phyloP scores from a whole-genome alignment of 2,797 vertebrate genomes.

The Esox lucius region DNA sequence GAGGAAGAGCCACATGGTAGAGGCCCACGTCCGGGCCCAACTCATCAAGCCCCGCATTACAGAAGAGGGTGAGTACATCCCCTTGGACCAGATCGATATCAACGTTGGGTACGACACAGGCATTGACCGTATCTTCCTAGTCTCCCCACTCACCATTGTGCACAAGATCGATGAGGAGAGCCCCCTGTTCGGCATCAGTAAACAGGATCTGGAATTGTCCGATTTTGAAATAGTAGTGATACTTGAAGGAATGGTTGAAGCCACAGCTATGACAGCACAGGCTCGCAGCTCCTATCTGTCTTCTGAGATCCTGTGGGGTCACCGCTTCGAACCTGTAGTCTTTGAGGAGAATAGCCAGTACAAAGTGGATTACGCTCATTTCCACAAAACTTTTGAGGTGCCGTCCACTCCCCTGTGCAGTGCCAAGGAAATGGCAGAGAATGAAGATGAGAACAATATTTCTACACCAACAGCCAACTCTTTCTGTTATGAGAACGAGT shows the following conservation, averaged over 20 bases:
- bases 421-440: slow-evolving; percentile 85
- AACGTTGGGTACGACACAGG: slow-evolving; percentile 96
- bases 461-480: slow-evolving; percentile 84
- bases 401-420: slow-evolving; percentile 91
- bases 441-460: slow-evolving; percentile 84
- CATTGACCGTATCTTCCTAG: slow-evolving; percentile 92
- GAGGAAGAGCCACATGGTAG: slow-evolving; percentile 94
- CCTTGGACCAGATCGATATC: slow-evolving; percentile 93
- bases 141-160: slow-evolving; percentile 90
- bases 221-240: slow-evolving; percentile 97
- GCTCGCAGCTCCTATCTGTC: slow-evolving; percentile 93
- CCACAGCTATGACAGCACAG: slow-evolving; percentile 95
- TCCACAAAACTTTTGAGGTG: slow-evolving; percentile 95
- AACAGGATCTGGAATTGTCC: slow-evolving; percentile 86
- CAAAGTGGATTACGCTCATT: slow-evolving; percentile 92
- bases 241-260: slow-evolving; percentile 95
- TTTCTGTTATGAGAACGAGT: slow-evolving; percentile 95
- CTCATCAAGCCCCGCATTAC: slow-evolving; percentile 92
- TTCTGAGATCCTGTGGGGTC: slow-evolving; percentile 93
- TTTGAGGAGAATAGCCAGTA: slow-evolving; percentile 94
- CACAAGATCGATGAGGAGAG: slow-evolving; percentile 95
- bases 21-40: slow-evolving; percentile 93
- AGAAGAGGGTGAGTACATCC: slow-evolving; percentile 94
- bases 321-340: slow-evolving; percentile 91
- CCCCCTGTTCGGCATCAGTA: slow-evolving; percentile 90